phyloP scores from a whole-genome alignment of 2,113 vertebrate genomes.

The Lepus europaeus region DNA sequence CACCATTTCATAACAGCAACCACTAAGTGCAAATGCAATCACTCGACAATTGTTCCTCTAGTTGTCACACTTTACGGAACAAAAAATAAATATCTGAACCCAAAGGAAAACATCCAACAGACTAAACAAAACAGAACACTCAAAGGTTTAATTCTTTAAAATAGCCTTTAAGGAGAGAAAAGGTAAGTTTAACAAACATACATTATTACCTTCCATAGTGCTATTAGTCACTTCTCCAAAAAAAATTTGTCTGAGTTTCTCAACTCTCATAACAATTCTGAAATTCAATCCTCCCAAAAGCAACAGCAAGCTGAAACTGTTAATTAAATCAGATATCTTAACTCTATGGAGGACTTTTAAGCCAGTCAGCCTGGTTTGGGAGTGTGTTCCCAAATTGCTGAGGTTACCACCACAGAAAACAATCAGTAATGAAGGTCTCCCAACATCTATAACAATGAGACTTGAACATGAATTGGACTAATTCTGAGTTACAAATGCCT shows the following conservation, averaged over 20 bases:
- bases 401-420: neutral
- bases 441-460: neutral
- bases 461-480: neutral
- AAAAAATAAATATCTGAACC: neutral
- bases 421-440: neutral
- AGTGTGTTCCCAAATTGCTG: neutral
- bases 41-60: neutral
- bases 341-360: neutral
- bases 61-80: neutral
- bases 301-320: neutral
- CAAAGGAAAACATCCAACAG: neutral
- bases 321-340: neutral
- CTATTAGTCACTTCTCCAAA: neutral
- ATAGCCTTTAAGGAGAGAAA: neutral
- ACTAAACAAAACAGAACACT: neutral
- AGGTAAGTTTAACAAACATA: neutral
- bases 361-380: neutral
- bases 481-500: neutral
- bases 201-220: neutral
- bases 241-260: neutral
- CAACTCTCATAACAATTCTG: constrained; percentile 39
- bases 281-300: neutral
- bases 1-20: neutral
- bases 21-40: neutral
- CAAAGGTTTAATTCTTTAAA: neutral